Conservation (phyloP, 2,888 invertebrate species). For the Alentia gelatinosa region DNA sequence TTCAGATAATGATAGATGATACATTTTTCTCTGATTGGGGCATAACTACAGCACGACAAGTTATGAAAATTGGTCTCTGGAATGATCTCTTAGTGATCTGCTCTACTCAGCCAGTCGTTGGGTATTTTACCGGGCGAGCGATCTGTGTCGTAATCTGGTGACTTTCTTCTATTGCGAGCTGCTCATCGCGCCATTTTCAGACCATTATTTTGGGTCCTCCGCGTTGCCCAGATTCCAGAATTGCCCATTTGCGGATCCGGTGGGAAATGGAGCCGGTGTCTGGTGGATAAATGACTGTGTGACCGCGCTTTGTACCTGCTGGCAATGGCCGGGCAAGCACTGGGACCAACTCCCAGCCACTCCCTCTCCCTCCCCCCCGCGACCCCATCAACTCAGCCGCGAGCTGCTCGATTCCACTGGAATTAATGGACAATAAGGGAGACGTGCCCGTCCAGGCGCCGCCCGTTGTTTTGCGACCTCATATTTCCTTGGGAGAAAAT, state of each 20-base stretch:
- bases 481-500: not conserved
- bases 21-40: too few species aligned
- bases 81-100: too few species aligned
- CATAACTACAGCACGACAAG: too few species aligned
- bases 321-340: not conserved
- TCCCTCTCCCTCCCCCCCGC: not conserved
- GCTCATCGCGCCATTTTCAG: not conserved
- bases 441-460: not conserved
- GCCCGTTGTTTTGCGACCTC: not conserved
- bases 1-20: too few species aligned
- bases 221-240: not conserved
- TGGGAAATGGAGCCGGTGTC: not conserved
- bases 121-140: too few species aligned
- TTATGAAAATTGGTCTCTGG: too few species aligned
- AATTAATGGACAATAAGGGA: conserved; percentile 2
- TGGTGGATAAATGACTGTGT: too few species aligned
- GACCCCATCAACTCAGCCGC: too few species aligned
- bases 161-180: too few species aligned
- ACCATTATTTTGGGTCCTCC: not conserved
- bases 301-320: not conserved
- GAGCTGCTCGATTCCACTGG: not conserved
- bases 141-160: too few species aligned
- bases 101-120: too few species aligned
- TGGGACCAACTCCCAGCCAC: not conserved
- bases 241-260: conserved; percentile 15